A percentile compares a stretch with the other conserved stretches of the same genome.
Conservation (phyloP, 2,113 vertebrate genomes). For the Anoplopoma fimbria region DNA sequence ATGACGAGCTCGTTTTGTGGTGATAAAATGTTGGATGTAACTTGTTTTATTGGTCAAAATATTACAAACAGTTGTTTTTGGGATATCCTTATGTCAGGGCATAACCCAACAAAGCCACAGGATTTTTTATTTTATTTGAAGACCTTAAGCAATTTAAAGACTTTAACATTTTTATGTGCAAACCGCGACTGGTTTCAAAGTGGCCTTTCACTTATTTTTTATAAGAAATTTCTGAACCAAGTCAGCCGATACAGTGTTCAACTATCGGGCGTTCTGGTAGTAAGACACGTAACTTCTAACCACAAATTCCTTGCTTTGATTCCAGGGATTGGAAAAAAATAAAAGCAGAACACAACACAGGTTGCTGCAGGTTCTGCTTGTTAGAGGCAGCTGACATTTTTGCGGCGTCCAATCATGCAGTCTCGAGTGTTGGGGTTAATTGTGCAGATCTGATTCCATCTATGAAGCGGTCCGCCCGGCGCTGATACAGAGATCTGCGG, state of each 20-base stretch:
- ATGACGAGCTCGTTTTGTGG: background rate
- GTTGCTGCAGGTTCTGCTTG: constrained; percentile 18
- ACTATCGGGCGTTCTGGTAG: background rate
- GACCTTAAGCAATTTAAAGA: background rate
- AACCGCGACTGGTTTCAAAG: background rate
- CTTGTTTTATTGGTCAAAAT: background rate
- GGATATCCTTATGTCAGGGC: background rate
- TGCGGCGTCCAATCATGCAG: constrained; percentile 18
- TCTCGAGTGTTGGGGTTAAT: constrained; percentile 74
- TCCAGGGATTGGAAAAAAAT: background rate
- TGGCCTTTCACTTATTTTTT: constrained; percentile 11
- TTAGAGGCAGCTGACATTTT: constrained; percentile 15
- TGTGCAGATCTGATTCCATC: constrained; percentile 73
- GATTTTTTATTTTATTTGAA: background rate
- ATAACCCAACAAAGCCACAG: constrained; percentile 12
- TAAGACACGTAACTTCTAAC: constrained; percentile 10
- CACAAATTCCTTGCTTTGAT: constrained; percentile 21
- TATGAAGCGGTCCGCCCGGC: constrained; percentile 28
- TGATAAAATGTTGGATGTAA: background rate
- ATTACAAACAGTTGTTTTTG: no score
- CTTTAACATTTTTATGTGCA: background rate
- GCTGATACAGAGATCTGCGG: constrained; percentile 34
- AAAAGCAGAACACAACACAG: background rate
- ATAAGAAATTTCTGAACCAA: constrained; percentile 21
- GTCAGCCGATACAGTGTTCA: background rate